Evolutionary conservation across 2,888 invertebrate species (phyloP), one percentile per base, ranked within the genome.

Genomic region (Caenorhabditis plicata): DNA sequence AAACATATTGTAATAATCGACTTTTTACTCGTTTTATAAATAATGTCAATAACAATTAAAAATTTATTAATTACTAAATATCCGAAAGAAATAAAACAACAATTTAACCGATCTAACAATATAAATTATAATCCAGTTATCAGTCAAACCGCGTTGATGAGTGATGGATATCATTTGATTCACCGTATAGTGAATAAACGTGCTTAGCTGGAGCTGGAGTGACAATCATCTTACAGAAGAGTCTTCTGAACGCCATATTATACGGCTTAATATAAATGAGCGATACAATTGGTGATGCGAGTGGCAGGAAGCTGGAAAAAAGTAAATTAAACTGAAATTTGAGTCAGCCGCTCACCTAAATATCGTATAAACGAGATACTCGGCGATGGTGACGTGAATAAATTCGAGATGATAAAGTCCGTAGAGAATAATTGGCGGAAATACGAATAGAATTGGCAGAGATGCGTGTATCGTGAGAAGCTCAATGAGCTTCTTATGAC

Each of bases 391-490:
- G 13, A 62, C 48, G 36, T 71, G 36, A 15, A 71, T 67, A 23
- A 71, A 46, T 26, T 69, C 68, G 38, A 73, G 43, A 39, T 73
- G 73, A 36, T 73, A 73, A 0, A 65, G 42, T 5, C 61, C 64
- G 48, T 73, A 73, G 5, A 73, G 42, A 26, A 60, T 63, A 36
- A 73, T 71, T 2, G 73, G 73, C 0, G 73, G 73, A 32, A 73
- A 73, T 27, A 73, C 62, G 46, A 70, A 63, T 43, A 68, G 58
- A 9, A 73, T 48, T 0, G 73, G 73, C 0, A 73, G 60, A 1
- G 65, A 63, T 0, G 73, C 73, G 39, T 73, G 73, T 49, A 73
- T 65, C 9, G 65, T 71, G 7, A 73, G 54, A 27, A 68, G 68
- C 52, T 68, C 48, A 27, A 62, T 62, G 22, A 62, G 43, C 20